Base-by-base conservation (phyloP, 2,113 vertebrate genomes). In the Corvus cornix region DNA sequence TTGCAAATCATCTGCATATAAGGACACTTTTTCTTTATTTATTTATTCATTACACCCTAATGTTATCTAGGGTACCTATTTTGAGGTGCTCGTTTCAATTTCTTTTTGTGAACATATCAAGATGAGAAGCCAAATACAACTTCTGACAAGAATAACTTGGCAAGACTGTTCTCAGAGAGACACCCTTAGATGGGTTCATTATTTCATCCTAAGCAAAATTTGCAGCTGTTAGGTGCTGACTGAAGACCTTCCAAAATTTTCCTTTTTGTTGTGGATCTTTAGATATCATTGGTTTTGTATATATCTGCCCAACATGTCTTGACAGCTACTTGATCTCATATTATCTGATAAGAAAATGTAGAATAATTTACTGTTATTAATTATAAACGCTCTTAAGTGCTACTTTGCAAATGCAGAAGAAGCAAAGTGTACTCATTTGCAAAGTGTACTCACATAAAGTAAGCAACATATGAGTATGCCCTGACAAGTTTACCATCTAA, bases 351-450 rank as follows among this genome's bases (percentile, higher is more conserved):
- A 68, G 83, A 95, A 95, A 92, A 96, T 44, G 51, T 44, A 63
- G 86, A 93, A 96, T 93, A 90, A 92, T 96, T 96, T 95, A 96
- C 76, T 88, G 60, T 46, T 90, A 93, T 90, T 96, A 96, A 95
- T 95, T 90, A 93, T 94, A 90, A 88, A 90, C 28, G 93, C 67
- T 86, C 92, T 83, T 83, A 87, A 88, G 56, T 52, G 48, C 67
- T 89, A 74, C 81, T 91, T 91, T 94, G 89, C 81, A 96, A 96
- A 94, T 1, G 16, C 52, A 91, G 67, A 69, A 91, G 53, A 3
- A 69, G 56, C 33, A 70, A 94, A 86, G 22, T 3, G 0, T 77
- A 74, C 51, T 91, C 58, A 17, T 51, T 89, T 73, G 82, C 53
- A 77, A 91, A 89, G 31, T 14, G 1, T 62, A 60, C 31, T 93